Evolutionary conservation across 2,888 invertebrate species (phyloP), one percentile per base, ranked within the genome.

Genomic region (Microctonus brassicae): DNA sequence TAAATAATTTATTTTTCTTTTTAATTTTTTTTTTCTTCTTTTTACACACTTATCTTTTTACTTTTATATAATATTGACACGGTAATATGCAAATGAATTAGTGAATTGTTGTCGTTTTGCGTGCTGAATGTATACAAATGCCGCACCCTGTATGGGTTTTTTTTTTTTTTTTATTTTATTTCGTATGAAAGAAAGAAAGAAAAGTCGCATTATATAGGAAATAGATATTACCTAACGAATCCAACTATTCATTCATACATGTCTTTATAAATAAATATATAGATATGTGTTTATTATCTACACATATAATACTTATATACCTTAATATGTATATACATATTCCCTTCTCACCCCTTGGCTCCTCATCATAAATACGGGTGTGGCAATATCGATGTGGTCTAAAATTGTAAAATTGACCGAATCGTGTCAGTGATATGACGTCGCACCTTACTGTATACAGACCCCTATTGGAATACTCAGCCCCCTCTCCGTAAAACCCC

Each of bases 191-290:
- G 9, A 83, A 78, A 82, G 79, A 80, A 79, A 83, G 81, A 82
- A 80, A 82, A 83, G 83, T 81, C 82, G 81, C 82, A 82, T 73
- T 77, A 73, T 73, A 34, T 17, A 81, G 85, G 84, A 86, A 86
- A 86, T 85, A 85, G 86, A 86, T 86, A 85, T 86, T 84, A 83
- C 80, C 82, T 79, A 83, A 82, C 81, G 77, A 79, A 79, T 79
- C 80, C 82, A 83, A 82, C 82, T 80, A 79, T 47, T 17, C 20
- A 47, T 17, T 47, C 17, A 47, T n/a, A 20, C 17, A 1, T 47
- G 1, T 47, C 17, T 17, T 17, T 47, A 47, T 3, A 47, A 17
- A 47, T 47, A 78, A 9, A 10, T 36, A 17, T 47, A 47, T 47
- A 20, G 17, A 47, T 47, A 47, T 47, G 17, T 47, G 7, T 47